Evolutionary conservation across 2,888 invertebrate species (phyloP).

Genomic region (Drosophila peninsularis): DNA sequence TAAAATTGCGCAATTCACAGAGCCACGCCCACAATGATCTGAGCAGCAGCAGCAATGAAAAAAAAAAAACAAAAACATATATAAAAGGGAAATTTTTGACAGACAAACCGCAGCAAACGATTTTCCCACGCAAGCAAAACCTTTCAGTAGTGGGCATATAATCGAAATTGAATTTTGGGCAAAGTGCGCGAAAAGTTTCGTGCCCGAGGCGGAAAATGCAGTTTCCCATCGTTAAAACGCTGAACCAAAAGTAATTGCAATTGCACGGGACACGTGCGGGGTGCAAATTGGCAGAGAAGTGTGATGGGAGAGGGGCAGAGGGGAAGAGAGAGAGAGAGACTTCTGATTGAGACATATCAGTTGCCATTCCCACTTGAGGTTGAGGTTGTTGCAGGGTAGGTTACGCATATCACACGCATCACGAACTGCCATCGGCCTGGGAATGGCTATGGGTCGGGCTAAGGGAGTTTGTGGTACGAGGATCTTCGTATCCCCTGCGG

Average conservation of each 20-base stretch:
- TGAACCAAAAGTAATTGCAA: constrained; percentile 69
- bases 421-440: constrained; percentile 5
- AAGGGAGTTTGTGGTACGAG: constrained; percentile 17
- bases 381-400: constrained; percentile 57
- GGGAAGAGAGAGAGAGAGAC: not conserved
- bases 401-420: constrained; percentile 53
- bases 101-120: constrained; percentile 62
- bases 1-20: constrained; percentile 48
- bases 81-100: constrained; percentile 37
- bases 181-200: constrained; percentile 47
- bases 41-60: not conserved
- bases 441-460: constrained; percentile 4
- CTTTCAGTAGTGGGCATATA: constrained; percentile 40
- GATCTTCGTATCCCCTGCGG: constrained; percentile 65
- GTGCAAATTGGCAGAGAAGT: constrained; percentile 62
- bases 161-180: constrained; percentile 65
- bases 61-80: not conserved
- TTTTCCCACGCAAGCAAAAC: constrained; percentile 62
- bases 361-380: constrained; percentile 58
- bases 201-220: constrained; percentile 30
- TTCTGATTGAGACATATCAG: constrained; percentile 73
- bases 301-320: not conserved
- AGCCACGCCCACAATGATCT: constrained; percentile 47
- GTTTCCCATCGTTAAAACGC: constrained; percentile 75
- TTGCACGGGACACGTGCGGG: constrained; percentile 67